phyloP scores from a whole-genome alignment of 2,888 invertebrate species.

The Agrotis ipsilon region DNA sequence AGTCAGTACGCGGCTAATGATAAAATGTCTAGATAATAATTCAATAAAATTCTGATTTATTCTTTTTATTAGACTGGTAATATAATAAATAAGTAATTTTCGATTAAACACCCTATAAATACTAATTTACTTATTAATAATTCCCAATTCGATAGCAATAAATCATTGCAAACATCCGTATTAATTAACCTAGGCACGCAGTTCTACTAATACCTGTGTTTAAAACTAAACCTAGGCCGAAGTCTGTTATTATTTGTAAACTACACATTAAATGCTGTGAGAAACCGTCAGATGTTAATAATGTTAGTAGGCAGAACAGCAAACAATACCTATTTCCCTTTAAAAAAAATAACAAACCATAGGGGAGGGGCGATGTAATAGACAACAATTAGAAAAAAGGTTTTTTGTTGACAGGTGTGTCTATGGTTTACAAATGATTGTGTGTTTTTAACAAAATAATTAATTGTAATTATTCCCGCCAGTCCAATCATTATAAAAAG shows the following conservation, averaged over 20 bases:
- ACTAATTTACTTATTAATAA: too few species aligned
- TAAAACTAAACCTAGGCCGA: conserved; percentile 38
- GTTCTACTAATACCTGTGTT: conserved; percentile 34
- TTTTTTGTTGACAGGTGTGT: conserved; percentile 6
- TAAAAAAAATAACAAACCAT: not conserved
- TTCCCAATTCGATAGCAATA: not conserved
- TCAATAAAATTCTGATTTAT: too few species aligned
- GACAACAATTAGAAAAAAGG: conserved; percentile 10
- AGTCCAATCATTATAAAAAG: not conserved
- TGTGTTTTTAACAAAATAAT: not conserved
- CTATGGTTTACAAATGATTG: conserved; percentile 9
- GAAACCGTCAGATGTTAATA: conserved; percentile 31
- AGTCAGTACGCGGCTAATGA: too few species aligned
- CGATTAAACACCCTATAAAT: too few species aligned
- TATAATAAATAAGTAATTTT: too few species aligned
- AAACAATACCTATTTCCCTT: not conserved
- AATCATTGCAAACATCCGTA: conserved; percentile 20
- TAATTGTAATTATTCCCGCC: not conserved
- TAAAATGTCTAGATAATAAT: too few species aligned
- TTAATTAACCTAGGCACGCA: conserved; percentile 6
- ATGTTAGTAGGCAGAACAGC: not conserved
- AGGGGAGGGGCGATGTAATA: not conserved
- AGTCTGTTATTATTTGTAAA: conserved; percentile 35
- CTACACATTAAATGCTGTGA: conserved; percentile 19
- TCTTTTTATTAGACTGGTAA: too few species aligned